Percentiles rank a stretch among this genome's conserved stretches.
Evolutionary conservation across 2,888 invertebrate genomes (phyloP).

Genomic region (Anodontia alba): DNA sequence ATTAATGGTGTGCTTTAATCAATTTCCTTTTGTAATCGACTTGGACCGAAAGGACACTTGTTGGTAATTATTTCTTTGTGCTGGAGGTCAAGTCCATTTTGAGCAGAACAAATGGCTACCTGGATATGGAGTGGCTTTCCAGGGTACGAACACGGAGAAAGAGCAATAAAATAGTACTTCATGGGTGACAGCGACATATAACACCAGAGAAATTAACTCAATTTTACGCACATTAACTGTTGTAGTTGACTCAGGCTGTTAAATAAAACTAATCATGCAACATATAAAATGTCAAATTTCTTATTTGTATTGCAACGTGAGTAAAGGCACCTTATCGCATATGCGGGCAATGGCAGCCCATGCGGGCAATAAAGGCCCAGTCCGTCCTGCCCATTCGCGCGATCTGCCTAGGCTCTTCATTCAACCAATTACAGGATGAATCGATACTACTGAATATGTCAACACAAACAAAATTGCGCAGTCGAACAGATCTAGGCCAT

Average conservation of each 20-base stretch:
- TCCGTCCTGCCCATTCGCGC: too few species aligned
- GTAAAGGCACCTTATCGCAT: too few species aligned
- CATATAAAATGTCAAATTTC: too few species aligned
- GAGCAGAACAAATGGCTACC: neutral
- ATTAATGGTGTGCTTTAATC: neutral
- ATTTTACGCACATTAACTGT: constrained; percentile 9
- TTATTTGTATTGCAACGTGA: too few species aligned
- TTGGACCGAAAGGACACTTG: constrained; percentile 3
- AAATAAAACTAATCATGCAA: too few species aligned
- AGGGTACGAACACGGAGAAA: neutral
- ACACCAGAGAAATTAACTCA: constrained; percentile 9
- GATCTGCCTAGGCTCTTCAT: too few species aligned
- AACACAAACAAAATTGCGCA: too few species aligned
- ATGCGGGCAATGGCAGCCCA: too few species aligned
- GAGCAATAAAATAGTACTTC: neutral
- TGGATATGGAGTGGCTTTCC: neutral
- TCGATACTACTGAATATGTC: too few species aligned
- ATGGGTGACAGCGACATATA: neutral
- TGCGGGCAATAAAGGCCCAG: too few species aligned
- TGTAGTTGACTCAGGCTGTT: neutral
- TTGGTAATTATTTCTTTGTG: constrained; percentile 1
- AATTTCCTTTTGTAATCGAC: neutral
- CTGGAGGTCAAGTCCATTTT: neutral
- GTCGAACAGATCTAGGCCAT: too few species aligned
- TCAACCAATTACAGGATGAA: too few species aligned